Percentiles rank a stretch among this genome's conserved stretches.
These are phyloP conservation scores for Danaus plexippus DNA, from an alignment of 1,140 invertebrate species.

Conservation along the genomic window DNA sequence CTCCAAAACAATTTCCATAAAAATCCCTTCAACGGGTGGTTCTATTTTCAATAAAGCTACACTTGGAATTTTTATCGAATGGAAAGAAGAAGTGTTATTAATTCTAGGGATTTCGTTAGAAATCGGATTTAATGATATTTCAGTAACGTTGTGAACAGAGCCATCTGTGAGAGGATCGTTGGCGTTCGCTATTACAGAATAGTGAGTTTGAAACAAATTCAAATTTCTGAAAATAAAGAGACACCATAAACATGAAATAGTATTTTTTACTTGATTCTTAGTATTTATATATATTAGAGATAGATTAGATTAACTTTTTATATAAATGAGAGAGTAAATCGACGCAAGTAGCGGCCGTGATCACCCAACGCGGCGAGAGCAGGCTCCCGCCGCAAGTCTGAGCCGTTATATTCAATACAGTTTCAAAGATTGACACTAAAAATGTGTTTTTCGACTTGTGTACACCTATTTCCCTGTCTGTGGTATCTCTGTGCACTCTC, in stretches of 20 bases:
- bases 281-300: no score
- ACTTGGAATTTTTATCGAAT: not conserved
- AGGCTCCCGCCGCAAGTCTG: conserved; percentile 35
- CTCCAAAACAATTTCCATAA: conserved; percentile 8
- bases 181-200: conserved; percentile 22
- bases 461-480: not conserved
- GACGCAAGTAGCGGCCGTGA: conserved; percentile 32
- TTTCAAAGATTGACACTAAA: conserved; percentile 40
- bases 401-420: conserved; percentile 31
- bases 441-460: conserved; percentile 21
- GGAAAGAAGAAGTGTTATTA: no score
- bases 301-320: conserved; percentile 26
- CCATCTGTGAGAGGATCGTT: conserved; percentile 29
- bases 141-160: conserved; percentile 31
- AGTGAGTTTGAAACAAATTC: no score
- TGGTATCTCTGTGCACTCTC: no score
- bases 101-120: not conserved
- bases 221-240: conserved; percentile 8
- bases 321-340: conserved; percentile 22
- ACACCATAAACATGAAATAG: not conserved
- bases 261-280: no score
- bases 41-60: conserved; percentile 31
- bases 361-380: conserved; percentile 29
- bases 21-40: conserved; percentile 9
- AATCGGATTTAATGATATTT: conserved; percentile 21